Evolutionary conservation across 2,113 vertebrate species (phyloP), one percentile per base, ranked within the genome.

Genomic region (Neoarius graeffei): DNA sequence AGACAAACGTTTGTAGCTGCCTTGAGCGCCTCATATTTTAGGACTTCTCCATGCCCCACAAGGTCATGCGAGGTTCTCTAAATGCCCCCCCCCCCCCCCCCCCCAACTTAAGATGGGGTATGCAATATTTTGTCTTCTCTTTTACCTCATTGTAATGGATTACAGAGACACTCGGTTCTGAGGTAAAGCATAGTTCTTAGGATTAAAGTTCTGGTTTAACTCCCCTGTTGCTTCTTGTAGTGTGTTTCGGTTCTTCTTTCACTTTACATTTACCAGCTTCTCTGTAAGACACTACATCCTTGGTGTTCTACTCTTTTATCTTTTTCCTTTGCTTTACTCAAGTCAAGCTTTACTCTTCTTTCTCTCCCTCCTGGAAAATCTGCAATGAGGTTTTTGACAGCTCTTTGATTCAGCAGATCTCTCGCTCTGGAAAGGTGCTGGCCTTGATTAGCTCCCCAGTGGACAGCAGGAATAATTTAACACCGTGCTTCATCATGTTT

Each of bases 401-500:
- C 77, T 60, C 77, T 87, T 87, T 81, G 77, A 87, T 87, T 87
- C 77, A 48, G 64, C 52, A 57, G 52, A 81, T 42, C 77, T 69
- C 76, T 80, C 5, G 85, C n/a, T 71, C 54, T 73, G 79, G 25
- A 73, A 73, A 66, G 56, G 54, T 71, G 71, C 64, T 42, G 59
- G 67, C 54, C 69, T 79, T 89, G 85, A 89, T 89, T 89, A 74
- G 69, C 85, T 86, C 71, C 59, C 71, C 1, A 23, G 80, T 50
- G 79, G 57, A 80, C 52, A 6, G 30, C 85, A 80, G 73, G 52
- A 86, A 87, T 89, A 89, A 84, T 87, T 86, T 54, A 83, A 27
- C 84, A 76, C n/a, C 27, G 11, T 42, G 11, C 30, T 17, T 69
- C 64, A 25, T 30, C 54, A 59, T 87, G 64, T 87, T 81, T 81